Percentiles rank a stretch among this genome's conserved stretches.
Evolutionary conservation across 2,797 vertebrate genomes (phyloP).

Genomic region (Naso thynnoides): DNA sequence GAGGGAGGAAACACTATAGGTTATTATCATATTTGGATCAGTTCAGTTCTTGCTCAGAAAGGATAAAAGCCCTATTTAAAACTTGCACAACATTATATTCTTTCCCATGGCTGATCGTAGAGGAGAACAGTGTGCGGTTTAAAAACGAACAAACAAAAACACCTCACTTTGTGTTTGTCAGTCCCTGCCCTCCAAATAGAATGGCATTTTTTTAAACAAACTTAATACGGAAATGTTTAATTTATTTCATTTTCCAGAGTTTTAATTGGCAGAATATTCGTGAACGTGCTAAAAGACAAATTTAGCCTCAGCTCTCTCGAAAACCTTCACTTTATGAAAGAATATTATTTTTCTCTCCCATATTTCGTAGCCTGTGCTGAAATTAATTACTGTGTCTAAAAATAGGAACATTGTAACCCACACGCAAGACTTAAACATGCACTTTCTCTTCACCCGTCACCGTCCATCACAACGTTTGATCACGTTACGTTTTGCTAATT

Average conservation of each 20-base stretch:
- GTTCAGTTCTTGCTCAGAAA: background rate
- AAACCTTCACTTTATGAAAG: background rate
- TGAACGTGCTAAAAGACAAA: background rate
- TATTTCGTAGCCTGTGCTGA: too few species aligned
- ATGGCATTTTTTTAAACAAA: constrained; percentile 32
- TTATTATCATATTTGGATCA: background rate
- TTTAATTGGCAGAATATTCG: constrained; percentile 6
- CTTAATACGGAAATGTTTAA: background rate
- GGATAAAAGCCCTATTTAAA: too few species aligned
- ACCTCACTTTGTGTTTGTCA: background rate
- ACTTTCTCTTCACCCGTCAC: background rate
- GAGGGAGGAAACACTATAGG: too few species aligned
- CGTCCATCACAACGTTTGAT: fast-evolving
- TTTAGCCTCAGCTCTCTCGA: background rate
- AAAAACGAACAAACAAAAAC: background rate
- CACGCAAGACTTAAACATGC: background rate
- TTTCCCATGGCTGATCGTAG: too few species aligned
- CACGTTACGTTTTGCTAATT: background rate
- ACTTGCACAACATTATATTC: background rate
- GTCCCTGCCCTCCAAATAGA: too few species aligned
- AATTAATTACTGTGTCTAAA: too few species aligned
- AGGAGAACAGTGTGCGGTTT: background rate
- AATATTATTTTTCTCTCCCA: background rate
- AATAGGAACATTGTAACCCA: background rate
- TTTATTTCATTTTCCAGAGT: constrained; percentile 20